Evolutionary conservation across 2,888 invertebrate species (phyloP).

Genomic region (Drosophila robusta): DNA sequence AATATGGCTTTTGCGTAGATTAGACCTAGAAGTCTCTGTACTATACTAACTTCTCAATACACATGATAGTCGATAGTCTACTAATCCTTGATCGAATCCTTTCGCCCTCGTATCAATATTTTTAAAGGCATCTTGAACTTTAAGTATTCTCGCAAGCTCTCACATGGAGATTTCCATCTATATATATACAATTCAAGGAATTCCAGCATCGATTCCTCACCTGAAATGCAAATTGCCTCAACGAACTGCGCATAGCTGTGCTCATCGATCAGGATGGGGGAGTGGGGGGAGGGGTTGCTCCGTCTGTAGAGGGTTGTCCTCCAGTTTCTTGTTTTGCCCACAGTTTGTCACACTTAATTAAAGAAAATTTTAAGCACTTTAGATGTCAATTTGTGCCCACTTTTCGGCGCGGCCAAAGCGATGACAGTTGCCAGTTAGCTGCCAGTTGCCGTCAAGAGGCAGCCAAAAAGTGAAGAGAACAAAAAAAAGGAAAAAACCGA

Average conservation of each 20-base stretch:
- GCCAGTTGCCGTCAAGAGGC: constrained; percentile 48
- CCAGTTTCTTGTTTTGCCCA: constrained; percentile 56
- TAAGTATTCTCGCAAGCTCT: no score
- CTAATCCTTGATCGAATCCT: no score
- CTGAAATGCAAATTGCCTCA: constrained; percentile 7
- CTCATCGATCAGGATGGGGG: not conserved
- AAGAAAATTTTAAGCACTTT: constrained; percentile 81
- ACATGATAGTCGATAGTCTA: no score
- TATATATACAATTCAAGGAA: no score
- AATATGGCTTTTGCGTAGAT: no score
- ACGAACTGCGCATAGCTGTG: not conserved
- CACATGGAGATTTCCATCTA: no score
- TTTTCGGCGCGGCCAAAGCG: constrained; percentile 68
- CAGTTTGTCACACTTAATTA: constrained; percentile 81
- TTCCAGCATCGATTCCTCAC: not conserved
- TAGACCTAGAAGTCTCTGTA: no score
- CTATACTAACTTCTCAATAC: no score
- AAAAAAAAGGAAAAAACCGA: constrained; percentile 13
- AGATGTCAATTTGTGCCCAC: constrained; percentile 80
- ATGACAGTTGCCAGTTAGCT: constrained; percentile 69
- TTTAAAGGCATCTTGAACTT: no score
- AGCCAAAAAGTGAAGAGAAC: constrained; percentile 47
- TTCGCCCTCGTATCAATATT: no score
- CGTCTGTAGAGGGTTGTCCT: constrained; percentile 3
- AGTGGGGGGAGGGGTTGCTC: not conserved